Evolutionary conservation across 2,797 vertebrate genomes (phyloP).

Genomic region (Decapterus maruadsi): DNA sequence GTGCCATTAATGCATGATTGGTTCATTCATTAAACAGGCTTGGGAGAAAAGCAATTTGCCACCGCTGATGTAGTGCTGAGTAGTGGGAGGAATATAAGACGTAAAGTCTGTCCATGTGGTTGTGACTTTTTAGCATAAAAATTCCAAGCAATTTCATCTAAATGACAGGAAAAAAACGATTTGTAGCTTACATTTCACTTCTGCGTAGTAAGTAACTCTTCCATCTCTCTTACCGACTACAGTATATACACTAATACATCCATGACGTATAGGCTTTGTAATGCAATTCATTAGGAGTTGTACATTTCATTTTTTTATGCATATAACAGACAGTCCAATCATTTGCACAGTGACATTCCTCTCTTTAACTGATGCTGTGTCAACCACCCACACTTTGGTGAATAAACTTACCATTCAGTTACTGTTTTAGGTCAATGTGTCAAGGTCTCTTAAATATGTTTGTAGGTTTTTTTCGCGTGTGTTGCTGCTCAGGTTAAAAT

Average conservation of each 20-base stretch:
- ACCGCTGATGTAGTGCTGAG: conserved; percentile 28
- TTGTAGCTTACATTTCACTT: background rate
- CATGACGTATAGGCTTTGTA: background rate
- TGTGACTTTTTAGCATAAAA: conserved; percentile 13
- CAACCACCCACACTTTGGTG: conserved; percentile 9
- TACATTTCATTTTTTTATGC: background rate
- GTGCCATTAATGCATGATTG: conserved; percentile 36
- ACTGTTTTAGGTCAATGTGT: conserved; percentile 3
- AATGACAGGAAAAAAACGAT: background rate
- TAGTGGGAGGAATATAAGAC: conserved; percentile 15
- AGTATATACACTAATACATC: background rate
- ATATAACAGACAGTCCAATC: background rate
- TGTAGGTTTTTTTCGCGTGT: background rate
- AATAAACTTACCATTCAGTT: background rate
- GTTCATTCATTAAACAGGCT: conserved; percentile 40
- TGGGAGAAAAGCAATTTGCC: conserved; percentile 39
- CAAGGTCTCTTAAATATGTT: background rate
- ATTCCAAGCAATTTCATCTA: conserved; percentile 5
- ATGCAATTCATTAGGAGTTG: background rate
- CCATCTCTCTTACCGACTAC: background rate
- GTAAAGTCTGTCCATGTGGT: conserved; percentile 8
- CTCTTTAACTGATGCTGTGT: background rate
- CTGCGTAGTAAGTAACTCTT: background rate
- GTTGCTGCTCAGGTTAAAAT: background rate
- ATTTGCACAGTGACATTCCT: background rate